These are phyloP conservation scores for Agrilus planipennis DNA, from an alignment of 1,140 invertebrate genomes.

Conservation along the genomic window DNA sequence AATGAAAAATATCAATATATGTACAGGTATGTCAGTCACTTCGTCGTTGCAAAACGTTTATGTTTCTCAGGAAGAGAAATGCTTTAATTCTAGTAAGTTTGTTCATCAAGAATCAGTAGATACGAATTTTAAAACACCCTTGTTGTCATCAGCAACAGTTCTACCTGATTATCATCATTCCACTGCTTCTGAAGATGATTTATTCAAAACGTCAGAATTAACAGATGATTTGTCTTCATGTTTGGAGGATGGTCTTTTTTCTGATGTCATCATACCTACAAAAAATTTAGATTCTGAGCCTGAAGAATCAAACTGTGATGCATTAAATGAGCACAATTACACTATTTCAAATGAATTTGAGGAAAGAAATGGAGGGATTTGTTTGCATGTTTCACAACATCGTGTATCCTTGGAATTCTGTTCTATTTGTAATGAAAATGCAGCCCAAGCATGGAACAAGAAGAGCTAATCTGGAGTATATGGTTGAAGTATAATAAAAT, in stretches of 20 bases:
- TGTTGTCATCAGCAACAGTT: too few species aligned
- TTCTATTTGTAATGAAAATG: slow-evolving; percentile 34
- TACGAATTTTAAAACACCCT: too few species aligned
- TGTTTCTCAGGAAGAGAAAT: too few species aligned
- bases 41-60: too few species aligned
- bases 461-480: slow-evolving; percentile 1
- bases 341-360: slow-evolving; percentile 9
- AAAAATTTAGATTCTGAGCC: neutral
- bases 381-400: slow-evolving; percentile 40
- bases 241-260: neutral
- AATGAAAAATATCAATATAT: slow-evolving; percentile 33
- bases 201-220: slow-evolving; percentile 3
- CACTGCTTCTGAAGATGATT: slow-evolving; percentile 8
- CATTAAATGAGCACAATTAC: slow-evolving; percentile 22
- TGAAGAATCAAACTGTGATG: neutral
- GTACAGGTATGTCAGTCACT: slow-evolving; percentile 26
- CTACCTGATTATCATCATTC: slow-evolving; percentile 10
- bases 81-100: too few species aligned
- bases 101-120: too few species aligned
- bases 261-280: neutral
- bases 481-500: slow-evolving; percentile 11
- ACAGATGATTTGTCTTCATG: slow-evolving; percentile 1
- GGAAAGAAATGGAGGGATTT: slow-evolving; percentile 34
- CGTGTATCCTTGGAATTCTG: slow-evolving; percentile 43
- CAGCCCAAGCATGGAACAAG: slow-evolving; percentile 18